Evolutionary conservation across 2,888 invertebrate genomes (phyloP).

Genomic region (Meta bourneti): DNA sequence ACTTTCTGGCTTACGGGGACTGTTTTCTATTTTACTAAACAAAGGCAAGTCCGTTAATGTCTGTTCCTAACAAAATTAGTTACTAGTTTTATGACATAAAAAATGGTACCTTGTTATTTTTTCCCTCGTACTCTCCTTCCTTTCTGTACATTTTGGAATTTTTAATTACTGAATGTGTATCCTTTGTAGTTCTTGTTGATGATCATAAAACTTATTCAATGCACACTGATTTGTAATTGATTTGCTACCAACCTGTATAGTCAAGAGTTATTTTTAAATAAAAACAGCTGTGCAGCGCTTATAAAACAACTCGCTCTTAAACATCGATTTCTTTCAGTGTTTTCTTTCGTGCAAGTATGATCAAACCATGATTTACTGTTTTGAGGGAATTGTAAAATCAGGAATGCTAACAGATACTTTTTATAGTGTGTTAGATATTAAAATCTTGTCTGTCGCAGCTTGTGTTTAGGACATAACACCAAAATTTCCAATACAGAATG

Average conservation of each 20-base stretch:
- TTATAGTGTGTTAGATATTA: too few relatives aligned
- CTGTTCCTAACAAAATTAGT: constrained; percentile 19
- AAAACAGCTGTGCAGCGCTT: constrained; percentile 71
- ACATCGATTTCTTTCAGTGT: background rate
- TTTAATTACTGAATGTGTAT: constrained; percentile 2
- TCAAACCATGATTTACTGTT: too few relatives aligned
- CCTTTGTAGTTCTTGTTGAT: constrained; percentile 17
- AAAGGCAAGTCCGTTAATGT: constrained; percentile 9
- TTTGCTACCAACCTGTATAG: constrained; percentile 68
- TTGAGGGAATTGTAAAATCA: too few relatives aligned
- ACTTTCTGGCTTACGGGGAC: background rate
- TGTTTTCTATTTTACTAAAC: background rate
- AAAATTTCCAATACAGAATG: background rate
- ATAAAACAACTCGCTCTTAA: constrained; percentile 1
- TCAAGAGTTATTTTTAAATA: constrained; percentile 75
- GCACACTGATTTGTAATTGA: constrained; percentile 52
- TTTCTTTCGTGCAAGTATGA: too few relatives aligned
- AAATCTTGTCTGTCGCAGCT: background rate
- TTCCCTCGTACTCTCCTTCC: background rate
- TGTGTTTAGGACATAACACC: background rate
- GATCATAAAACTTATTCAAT: constrained; percentile 31
- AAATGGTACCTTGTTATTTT: background rate
- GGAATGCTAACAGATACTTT: too few relatives aligned
- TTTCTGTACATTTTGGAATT: background rate
- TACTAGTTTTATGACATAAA: background rate